A percentile compares a stretch with the other conserved stretches of the same genome.
These are phyloP conservation scores for Chromobotia macracanthus DNA, from an alignment of 2,797 vertebrate species.

Conservation along the genomic window DNA sequence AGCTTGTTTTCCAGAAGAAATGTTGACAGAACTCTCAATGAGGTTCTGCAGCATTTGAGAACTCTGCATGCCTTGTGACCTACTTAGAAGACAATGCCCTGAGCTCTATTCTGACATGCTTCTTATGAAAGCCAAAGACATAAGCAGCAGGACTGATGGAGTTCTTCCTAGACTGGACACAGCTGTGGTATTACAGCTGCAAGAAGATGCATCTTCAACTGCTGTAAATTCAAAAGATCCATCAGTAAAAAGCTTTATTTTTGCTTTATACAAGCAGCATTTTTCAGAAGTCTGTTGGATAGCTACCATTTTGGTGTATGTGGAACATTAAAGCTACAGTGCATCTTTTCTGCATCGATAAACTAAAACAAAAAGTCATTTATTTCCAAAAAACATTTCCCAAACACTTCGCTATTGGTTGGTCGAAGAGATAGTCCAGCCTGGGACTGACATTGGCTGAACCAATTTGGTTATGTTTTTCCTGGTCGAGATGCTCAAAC, in stretches of 20 bases:
- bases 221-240: background rate
- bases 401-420: too few relatives aligned
- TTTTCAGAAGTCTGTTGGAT: background rate
- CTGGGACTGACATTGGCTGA: too few relatives aligned
- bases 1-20: conserved; percentile 6
- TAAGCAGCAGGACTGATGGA: conserved; percentile 12
- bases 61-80: conserved; percentile 48
- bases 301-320: background rate
- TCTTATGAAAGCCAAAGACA: conserved; percentile 27
- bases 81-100: conserved; percentile 41
- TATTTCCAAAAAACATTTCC: too few relatives aligned
- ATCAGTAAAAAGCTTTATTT: background rate
- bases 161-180: background rate
- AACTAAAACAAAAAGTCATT: too few relatives aligned
- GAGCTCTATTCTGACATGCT: conserved; percentile 25
- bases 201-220: background rate
- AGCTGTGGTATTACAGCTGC: conserved; percentile 1
- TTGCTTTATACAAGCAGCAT: background rate
- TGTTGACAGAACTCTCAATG: conserved; percentile 22
- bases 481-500: background rate
- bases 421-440: too few relatives aligned
- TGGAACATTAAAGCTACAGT: background rate
- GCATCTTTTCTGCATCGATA: too few relatives aligned
- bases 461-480: too few relatives aligned
- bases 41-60: conserved; percentile 26